Conservation (phyloP, 2,113 vertebrate species). For the Psittacula cyanocephala region DNA sequence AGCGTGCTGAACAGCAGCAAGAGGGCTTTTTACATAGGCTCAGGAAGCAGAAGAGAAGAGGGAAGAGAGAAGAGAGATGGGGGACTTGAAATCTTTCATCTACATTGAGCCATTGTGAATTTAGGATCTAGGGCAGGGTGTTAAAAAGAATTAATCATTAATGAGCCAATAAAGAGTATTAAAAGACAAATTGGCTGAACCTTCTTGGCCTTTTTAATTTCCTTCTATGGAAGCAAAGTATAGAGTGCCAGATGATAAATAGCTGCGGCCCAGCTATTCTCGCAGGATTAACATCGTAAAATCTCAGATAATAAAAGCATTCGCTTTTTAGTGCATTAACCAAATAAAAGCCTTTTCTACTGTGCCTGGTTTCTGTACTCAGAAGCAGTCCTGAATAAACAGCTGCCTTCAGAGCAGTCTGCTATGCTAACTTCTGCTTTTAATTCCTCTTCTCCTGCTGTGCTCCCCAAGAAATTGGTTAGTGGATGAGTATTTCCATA, state of each 20-base stretch:
- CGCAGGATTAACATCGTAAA: slow-evolving; percentile 17
- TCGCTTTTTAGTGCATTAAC: neutral
- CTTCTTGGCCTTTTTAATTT: slow-evolving; percentile 45
- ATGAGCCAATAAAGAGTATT: slow-evolving; percentile 69
- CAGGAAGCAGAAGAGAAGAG: neutral
- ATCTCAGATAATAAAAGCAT: slow-evolving; percentile 5
- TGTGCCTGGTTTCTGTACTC: neutral
- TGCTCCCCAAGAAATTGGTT: neutral
- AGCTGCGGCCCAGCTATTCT: slow-evolving; percentile 3
- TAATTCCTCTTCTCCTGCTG: neutral
- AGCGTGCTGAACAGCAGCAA: neutral
- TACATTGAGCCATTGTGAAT: slow-evolving; percentile 54
- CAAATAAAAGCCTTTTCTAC: neutral
- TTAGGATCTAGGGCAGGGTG: slow-evolving; percentile 58
- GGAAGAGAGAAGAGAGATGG: too few relatives aligned
- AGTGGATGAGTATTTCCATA: neutral
- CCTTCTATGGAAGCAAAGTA: slow-evolving; percentile 46
- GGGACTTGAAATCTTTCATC: slow-evolving; percentile 43
- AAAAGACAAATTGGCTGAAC: slow-evolving; percentile 70
- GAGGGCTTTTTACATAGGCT: neutral
- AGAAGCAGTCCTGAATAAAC: neutral
- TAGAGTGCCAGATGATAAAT: slow-evolving; percentile 32
- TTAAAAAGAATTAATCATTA: slow-evolving; percentile 70
- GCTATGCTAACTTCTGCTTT: neutral
- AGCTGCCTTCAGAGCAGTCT: neutral